phyloP scores from a whole-genome alignment of 1,140 invertebrate species.

The Ericerus pela region DNA sequence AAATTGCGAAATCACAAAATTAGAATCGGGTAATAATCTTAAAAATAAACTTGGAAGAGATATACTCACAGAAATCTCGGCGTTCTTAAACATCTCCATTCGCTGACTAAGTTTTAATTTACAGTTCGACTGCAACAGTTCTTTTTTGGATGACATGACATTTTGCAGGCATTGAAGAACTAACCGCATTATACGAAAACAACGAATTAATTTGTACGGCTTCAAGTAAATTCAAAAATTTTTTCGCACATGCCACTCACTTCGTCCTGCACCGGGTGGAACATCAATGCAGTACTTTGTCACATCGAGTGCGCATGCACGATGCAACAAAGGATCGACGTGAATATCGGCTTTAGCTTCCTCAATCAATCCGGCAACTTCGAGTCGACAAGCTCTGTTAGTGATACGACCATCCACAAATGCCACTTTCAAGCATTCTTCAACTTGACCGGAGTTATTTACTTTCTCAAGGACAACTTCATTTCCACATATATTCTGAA shows the following conservation, averaged over 20 bases:
- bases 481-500: conserved; percentile 33
- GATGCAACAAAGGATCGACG: conserved; percentile 62
- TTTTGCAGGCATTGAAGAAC: conserved; percentile 68
- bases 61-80: conserved; percentile 48
- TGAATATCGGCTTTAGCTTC: conserved; percentile 67
- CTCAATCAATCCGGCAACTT: conserved; percentile 67
- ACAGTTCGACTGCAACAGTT: conserved; percentile 56
- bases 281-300: conserved; percentile 70
- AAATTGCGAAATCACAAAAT: conserved; percentile 19
- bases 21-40: conserved; percentile 4
- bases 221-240: background rate
- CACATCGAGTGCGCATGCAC: conserved; percentile 61
- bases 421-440: conserved; percentile 79
- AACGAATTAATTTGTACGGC: too few species aligned
- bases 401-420: conserved; percentile 54
- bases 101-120: conserved; percentile 58
- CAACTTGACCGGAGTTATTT: conserved; percentile 45
- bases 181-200: conserved; percentile 34
- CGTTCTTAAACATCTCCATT: conserved; percentile 79
- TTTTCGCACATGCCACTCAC: conserved; percentile 35
- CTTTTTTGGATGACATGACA: conserved; percentile 41
- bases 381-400: conserved; percentile 52
- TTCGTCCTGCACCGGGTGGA: conserved; percentile 67
- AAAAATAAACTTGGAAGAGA: conserved; percentile 14
- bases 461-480: conserved; percentile 38